phyloP scores from a whole-genome alignment of 2,888 invertebrate genomes.

The Stenchaetothrips biformis region DNA sequence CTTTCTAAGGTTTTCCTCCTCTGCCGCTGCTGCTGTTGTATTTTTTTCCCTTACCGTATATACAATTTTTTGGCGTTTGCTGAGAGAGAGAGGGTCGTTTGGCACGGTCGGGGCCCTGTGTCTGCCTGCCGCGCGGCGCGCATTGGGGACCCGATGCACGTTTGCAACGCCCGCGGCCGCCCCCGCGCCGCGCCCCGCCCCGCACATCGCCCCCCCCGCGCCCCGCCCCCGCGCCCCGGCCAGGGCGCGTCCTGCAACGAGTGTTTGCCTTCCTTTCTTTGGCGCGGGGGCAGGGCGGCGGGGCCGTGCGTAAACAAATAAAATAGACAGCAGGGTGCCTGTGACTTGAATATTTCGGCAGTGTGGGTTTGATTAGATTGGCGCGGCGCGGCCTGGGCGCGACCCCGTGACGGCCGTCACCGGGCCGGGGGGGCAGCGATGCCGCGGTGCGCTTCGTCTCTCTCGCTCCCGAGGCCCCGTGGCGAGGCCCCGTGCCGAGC shows the following conservation, averaged over 20 bases:
- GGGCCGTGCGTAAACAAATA: too few relatives aligned
- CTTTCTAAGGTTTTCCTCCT: not conserved
- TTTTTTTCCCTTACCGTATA: not conserved
- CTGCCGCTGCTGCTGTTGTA: not conserved
- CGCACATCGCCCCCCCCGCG: not conserved
- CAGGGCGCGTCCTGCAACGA: not conserved
- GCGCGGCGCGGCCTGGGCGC: not conserved
- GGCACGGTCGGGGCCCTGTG: not conserved
- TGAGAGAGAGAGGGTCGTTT: not conserved
- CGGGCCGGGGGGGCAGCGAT: too few relatives aligned
- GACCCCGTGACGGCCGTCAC: not conserved
- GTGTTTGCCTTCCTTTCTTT: not conserved
- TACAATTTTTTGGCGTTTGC: slow-evolving; percentile 13
- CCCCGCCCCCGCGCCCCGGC: not conserved
- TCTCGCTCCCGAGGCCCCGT: not conserved
- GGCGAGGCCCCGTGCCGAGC: too few relatives aligned
- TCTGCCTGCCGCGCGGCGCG: not conserved
- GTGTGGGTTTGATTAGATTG: too few relatives aligned
- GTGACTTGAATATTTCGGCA: too few relatives aligned
- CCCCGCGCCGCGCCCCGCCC: not conserved
- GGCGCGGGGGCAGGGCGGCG: not conserved
- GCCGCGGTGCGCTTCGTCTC: not conserved
- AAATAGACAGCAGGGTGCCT: too few relatives aligned
- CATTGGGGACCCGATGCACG: slow-evolving; percentile 22
- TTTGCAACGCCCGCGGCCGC: not conserved